Evolutionary conservation across 2,797 vertebrate genomes (phyloP), one percentile per base, ranked within the genome.

Genomic region (Chaetodon trifasciatus): DNA sequence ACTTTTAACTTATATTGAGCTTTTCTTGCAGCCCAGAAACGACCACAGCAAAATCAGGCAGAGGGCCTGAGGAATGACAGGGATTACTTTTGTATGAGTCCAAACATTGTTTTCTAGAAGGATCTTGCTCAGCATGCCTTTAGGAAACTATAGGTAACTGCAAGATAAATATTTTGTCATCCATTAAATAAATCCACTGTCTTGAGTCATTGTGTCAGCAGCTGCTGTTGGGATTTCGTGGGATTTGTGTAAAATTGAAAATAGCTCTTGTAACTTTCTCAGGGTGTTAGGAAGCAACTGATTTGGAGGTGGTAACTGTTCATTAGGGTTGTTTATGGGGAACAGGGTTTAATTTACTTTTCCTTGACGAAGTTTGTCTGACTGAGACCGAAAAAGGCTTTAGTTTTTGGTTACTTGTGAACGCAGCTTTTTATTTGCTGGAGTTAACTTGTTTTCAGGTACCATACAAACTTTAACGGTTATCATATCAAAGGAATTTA

Each of bases 271-370:
- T 89, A 91, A 83, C 74, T 73, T 84, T 76, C 53, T 61, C 72
- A 24, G 63, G 70, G 63, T 72, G 64, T 80, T 28, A 83, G 83
- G 79, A 86, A 81, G 88, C 83, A 61, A 74, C 70, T 70, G 50
- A 86, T 89, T 86, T 24, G 0, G 71, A 72, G 78, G 83, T 74
- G 75, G 62, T 57, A 77, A 75, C 79, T 63, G 79, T 78, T 87
- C 63, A 88, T 90, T 81, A 81, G 58, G 28, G 58, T 81, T 56
- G 69, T 86, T 92, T 90, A 91, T 75, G 46, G 68, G 47, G 47
- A 79, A 28, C 55, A 71, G 81, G 65, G 63, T 71, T 88, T 75
- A 42, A 87, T 91, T 92, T 85, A 86, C 63, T 90, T 92, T 92
- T 91, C 88, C 88, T 57, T 84, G 84, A 82, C 62, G 44, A 75